These are phyloP conservation scores for Procambarus virginalis DNA, from an alignment of 1,140 invertebrate genomes.

Conservation along the genomic window DNA sequence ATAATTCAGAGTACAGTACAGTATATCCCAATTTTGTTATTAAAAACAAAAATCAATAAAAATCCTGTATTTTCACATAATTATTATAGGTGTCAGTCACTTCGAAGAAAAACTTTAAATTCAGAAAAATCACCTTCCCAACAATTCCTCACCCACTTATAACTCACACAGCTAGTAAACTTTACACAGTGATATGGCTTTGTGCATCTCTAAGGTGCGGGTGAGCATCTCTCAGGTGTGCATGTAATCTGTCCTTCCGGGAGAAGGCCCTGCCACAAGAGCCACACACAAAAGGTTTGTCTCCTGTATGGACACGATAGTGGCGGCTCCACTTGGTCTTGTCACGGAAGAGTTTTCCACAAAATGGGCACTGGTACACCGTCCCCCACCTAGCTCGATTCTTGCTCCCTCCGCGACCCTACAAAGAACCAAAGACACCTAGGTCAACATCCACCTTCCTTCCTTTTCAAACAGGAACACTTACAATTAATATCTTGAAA, in stretches of 20 bases:
- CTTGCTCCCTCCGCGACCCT: conserved; percentile 46
- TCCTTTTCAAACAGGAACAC: background rate
- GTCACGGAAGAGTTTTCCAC: conserved; percentile 64
- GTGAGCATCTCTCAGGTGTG: conserved; percentile 53
- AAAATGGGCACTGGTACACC: conserved; percentile 62
- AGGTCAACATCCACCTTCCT: conserved; percentile 17
- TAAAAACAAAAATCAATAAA: too few species aligned
- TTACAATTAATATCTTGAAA: background rate
- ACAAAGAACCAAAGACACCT: conserved; percentile 51
- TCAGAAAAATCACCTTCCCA: too few species aligned
- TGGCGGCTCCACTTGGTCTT: conserved; percentile 75
- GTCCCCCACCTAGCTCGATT: conserved; percentile 62
- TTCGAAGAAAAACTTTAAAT: too few species aligned
- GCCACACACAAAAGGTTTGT: conserved; percentile 77
- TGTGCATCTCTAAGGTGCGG: conserved; percentile 14
- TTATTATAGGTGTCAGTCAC: too few species aligned
- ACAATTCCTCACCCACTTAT: background rate
- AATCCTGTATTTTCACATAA: too few species aligned
- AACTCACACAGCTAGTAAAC: background rate
- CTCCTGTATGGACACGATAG: conserved; percentile 79
- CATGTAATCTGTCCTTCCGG: conserved; percentile 55
- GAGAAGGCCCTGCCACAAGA: conserved; percentile 52
- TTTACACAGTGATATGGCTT: conserved; percentile 26
- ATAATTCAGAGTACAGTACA: too few species aligned
- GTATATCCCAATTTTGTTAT: too few species aligned